Evolutionary conservation across 2,888 invertebrate genomes (phyloP).

Genomic region (Didymodactylos carnosus): DNA sequence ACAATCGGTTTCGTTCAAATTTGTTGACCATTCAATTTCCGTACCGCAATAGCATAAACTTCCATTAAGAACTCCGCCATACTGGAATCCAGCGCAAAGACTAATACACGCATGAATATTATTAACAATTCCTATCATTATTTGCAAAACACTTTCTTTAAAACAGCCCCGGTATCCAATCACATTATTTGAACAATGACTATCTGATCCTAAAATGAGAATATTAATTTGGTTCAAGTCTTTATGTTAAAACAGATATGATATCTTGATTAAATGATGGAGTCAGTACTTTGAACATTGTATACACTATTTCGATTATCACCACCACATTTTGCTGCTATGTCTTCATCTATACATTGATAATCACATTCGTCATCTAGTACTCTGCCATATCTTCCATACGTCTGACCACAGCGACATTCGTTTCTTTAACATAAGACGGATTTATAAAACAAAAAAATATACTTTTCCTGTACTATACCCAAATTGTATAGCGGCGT

Average conservation of each 20-base stretch:
- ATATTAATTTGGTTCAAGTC: neutral
- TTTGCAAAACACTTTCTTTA: neutral
- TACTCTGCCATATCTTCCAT: conserved; percentile 2
- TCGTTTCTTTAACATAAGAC: conserved; percentile 10
- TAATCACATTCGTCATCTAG: conserved; percentile 1
- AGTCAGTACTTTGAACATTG: too few relatives aligned
- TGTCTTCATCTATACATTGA: neutral
- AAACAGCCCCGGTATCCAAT: neutral
- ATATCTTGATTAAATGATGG: neutral
- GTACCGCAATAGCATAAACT: neutral
- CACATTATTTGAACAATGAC: neutral
- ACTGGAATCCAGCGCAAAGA: neutral
- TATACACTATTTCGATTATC: neutral
- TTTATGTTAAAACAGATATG: neutral
- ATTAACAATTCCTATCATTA: neutral
- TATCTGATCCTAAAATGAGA: neutral
- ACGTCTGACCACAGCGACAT: neutral
- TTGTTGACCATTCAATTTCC: neutral
- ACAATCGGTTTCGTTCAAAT: neutral
- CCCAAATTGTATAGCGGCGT: neutral
- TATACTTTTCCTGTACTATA: too few relatives aligned
- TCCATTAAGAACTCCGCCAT: neutral
- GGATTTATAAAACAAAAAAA: too few relatives aligned
- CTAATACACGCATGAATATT: neutral
- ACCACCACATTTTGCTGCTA: conserved; percentile 1